Evolutionary conservation across 2,888 invertebrate genomes (phyloP).

Genomic region (Hemicrepidius hirtus): DNA sequence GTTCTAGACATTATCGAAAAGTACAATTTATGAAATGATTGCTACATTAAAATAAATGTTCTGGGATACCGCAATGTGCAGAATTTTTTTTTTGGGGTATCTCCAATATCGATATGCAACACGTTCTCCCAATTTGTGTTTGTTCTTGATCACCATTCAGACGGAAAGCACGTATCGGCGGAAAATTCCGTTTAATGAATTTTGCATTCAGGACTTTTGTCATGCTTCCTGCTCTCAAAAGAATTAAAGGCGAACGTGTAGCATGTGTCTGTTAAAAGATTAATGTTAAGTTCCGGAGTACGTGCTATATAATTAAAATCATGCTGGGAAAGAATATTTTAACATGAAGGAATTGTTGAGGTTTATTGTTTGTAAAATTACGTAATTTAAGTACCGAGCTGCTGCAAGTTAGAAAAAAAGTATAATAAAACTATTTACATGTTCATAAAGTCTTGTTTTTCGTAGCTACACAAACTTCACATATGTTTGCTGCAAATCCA

Average conservation of each 20-base stretch:
- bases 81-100: background rate
- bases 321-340: background rate
- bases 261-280: background rate
- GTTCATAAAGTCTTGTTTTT: too few species aligned
- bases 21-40: too few species aligned
- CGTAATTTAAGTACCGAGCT: too few species aligned
- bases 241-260: background rate
- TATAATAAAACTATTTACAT: too few species aligned
- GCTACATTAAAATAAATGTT: too few species aligned
- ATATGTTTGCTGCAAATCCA: background rate
- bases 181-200: slow-evolving; percentile 23
- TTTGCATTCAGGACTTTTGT: slow-evolving; percentile 21
- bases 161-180: slow-evolving; percentile 28
- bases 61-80: background rate
- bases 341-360: too few species aligned
- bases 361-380: too few species aligned
- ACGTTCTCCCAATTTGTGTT: slow-evolving; percentile 18
- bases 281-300: background rate
- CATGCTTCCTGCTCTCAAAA: slow-evolving; percentile 17
- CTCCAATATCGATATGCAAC: background rate
- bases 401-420: too few species aligned
- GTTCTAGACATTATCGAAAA: too few species aligned
- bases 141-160: slow-evolving; percentile 19
- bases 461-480: background rate
- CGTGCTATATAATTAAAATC: background rate